Base-by-base conservation (phyloP, 2,797 vertebrate species). In the Jordanella pulchra region DNA sequence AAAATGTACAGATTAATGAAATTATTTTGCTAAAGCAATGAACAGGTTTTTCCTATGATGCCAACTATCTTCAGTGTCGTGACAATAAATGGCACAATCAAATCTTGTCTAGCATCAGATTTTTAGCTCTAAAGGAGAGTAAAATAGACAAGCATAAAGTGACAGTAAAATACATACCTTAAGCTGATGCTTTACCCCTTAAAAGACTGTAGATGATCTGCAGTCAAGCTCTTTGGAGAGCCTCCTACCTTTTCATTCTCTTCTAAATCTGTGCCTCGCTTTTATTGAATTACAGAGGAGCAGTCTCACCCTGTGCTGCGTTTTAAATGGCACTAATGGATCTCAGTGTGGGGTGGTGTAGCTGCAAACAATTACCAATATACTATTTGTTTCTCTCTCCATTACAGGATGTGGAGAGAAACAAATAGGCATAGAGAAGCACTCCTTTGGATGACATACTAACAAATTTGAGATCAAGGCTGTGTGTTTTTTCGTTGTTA, bases 271-370 rank as follows among this genome's bases (percentile, higher is more conserved):
- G 47, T 42, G 13, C 61, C 78, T 78, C 75, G 60, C 71, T 67
- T 84, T 87, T 79, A 90, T 88, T 73, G 50, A 86, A 84, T 89
- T 89, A 87, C 80, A 74, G 77, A 60, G 78, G 73, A 55, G 74
- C 76, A 70, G 84, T 67, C 71, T 77, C 80, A 73, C 69, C 75
- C 83, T 69, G 83, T 65, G 63, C 75, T 70, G 53, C 56, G 12
- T 78, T 88, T 82, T 75, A 86, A 87, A 83, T 65, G 25, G 64
- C 77, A 51, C 80, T 82, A 81, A 83, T 83, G 82, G 84, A 73
- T 83, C 85, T 67, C 81, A 70, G 82, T 68, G 2, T 69, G 87
- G 73, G 84, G 76, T 10, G 9, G 42, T 60, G 45, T 77, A 53
- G 81, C 78, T 50, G 69, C 81, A 78, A 73, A 85, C 86, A 85